Conservation (phyloP, 2,113 vertebrate species). For the Triplophysa dalaica region DNA sequence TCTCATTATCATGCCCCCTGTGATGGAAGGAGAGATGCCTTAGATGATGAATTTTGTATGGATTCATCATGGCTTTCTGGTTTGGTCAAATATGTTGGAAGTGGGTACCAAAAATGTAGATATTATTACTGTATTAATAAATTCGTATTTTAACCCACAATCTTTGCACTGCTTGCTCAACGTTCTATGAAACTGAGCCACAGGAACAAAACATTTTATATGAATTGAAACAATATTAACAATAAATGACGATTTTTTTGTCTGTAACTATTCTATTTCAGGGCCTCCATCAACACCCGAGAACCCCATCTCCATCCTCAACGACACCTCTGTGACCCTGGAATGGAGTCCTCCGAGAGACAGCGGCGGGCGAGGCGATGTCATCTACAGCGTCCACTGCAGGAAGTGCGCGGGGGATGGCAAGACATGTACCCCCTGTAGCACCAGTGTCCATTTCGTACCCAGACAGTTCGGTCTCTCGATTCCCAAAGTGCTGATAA, state of each 20-base stretch:
- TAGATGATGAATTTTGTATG: too few relatives aligned
- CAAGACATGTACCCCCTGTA: constrained; percentile 73
- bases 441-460: constrained; percentile 76
- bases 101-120: too few relatives aligned
- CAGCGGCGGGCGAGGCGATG: constrained; percentile 74
- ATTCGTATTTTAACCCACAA: too few relatives aligned
- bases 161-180: too few relatives aligned
- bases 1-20: constrained; percentile 7
- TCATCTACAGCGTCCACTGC: constrained; percentile 79
- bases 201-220: too few relatives aligned
- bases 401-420: constrained; percentile 71
- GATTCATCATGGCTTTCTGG: too few relatives aligned
- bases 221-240: too few relatives aligned
- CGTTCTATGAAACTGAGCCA: too few relatives aligned
- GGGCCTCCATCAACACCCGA: constrained; percentile 79
- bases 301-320: constrained; percentile 78
- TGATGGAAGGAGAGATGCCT: not conserved
- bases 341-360: constrained; percentile 80
- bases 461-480: constrained; percentile 78
- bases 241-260: too few relatives aligned
- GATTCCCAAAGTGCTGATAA: constrained; percentile 69
- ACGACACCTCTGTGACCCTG: constrained; percentile 80
- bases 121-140: too few relatives aligned
- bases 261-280: constrained; percentile 25
- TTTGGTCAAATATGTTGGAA: too few relatives aligned